Evolutionary conservation across 2,113 vertebrate species (phyloP).

Genomic region (Illadopsis cleaveri): DNA sequence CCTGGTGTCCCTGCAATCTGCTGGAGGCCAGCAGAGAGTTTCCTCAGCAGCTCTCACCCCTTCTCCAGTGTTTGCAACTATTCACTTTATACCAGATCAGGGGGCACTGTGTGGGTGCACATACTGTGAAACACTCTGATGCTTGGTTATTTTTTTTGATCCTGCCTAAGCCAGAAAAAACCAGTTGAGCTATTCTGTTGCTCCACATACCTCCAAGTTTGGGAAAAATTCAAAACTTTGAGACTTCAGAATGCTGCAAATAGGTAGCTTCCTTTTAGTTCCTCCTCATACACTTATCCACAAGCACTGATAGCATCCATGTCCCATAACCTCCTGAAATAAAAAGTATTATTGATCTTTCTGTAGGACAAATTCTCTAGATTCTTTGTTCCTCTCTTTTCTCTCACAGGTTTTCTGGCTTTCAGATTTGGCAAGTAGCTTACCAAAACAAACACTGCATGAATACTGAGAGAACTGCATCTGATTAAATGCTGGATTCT

Average conservation of each 20-base stretch:
- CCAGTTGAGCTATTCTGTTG: neutral
- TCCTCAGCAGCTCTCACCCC: neutral
- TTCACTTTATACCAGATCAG: neutral
- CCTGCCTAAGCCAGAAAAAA: neutral
- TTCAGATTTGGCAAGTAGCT: conserved; percentile 2
- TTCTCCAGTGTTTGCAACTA: neutral
- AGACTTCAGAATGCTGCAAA: neutral
- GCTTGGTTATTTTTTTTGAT: neutral
- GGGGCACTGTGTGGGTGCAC: no score
- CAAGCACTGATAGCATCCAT: neutral
- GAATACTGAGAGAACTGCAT: conserved; percentile 12
- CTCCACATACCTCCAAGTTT: neutral
- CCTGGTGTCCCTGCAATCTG: neutral
- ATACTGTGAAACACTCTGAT: neutral
- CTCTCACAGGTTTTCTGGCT: neutral
- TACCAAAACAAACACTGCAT: conserved; percentile 34
- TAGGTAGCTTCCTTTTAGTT: neutral
- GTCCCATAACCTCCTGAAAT: neutral
- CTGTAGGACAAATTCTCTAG: neutral
- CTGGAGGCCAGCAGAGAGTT: neutral
- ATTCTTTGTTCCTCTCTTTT: neutral
- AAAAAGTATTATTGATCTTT: neutral
- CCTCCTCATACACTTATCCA: neutral
- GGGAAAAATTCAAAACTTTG: neutral
- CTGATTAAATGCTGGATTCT: conserved; percentile 45